Percentiles rank a stretch among this genome's conserved stretches.
Conservation (phyloP, 1,140 invertebrate genomes). For the Myzus persicae region DNA sequence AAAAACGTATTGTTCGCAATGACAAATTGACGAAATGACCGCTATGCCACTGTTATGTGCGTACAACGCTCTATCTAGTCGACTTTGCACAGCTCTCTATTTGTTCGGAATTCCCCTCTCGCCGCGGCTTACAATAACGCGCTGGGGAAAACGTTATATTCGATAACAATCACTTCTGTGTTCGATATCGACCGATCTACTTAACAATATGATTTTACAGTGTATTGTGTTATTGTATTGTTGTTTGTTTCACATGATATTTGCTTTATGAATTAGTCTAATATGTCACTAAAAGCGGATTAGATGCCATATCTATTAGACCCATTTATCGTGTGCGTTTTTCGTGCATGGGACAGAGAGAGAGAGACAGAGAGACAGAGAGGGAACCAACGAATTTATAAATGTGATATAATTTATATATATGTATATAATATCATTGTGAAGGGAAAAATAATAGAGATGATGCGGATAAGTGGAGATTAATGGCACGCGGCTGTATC, state of each 20-base stretch:
- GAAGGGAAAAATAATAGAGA: conserved; percentile 32
- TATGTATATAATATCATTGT: background rate
- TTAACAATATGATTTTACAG: background rate
- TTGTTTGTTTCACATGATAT: background rate
- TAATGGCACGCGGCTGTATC: conserved; percentile 35
- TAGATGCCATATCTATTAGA: background rate
- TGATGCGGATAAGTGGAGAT: conserved; percentile 1
- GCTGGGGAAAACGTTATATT: background rate
- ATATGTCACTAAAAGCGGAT: conserved; percentile 21
- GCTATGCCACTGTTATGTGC: background rate
- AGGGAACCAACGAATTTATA: conserved; percentile 15
- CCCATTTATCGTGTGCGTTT: background rate
- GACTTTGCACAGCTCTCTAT: background rate
- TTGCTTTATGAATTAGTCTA: conserved; percentile 7
- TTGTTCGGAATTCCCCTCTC: background rate
- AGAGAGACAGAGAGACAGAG: background rate
- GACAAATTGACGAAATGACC: background rate
- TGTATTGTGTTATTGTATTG: background rate
- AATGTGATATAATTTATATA: background rate
- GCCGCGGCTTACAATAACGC: background rate
- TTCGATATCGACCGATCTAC: conserved; percentile 16
- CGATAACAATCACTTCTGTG: background rate
- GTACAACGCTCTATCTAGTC: background rate
- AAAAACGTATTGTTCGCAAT: background rate
- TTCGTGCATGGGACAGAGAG: background rate